Evolutionary conservation across 2,797 vertebrate species (phyloP).

Genomic region (Graptemys geographica): DNA sequence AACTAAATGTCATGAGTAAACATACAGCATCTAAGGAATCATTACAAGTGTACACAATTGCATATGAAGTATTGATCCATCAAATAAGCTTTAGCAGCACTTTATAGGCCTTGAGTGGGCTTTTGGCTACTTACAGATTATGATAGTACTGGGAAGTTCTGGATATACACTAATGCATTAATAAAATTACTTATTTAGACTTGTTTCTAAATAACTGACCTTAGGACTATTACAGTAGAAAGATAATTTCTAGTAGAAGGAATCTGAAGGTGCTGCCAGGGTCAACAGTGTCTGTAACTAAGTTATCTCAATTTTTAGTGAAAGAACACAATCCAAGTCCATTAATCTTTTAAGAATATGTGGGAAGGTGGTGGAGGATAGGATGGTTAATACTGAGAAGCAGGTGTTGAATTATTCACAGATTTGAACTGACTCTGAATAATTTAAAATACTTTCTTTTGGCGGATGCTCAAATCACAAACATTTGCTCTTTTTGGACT

Average conservation of each 20-base stretch:
- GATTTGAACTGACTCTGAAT: conserved; percentile 10
- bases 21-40: not conserved
- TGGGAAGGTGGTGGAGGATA: not conserved
- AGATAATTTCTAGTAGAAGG: conserved; percentile 2
- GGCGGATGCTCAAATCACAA: conserved; percentile 11
- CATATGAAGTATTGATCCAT: not conserved
- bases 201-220: not conserved
- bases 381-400: not conserved
- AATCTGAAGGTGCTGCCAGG: not conserved
- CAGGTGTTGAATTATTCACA: conserved; percentile 24
- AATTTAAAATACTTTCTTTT: conserved; percentile 18
- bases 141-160: not conserved
- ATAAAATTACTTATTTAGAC: conserved; percentile 31
- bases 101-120: not conserved
- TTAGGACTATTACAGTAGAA: not conserved
- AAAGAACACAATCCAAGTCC: not conserved
- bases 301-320: not conserved
- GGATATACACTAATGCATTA: not conserved
- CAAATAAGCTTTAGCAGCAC: not conserved
- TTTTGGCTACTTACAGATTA: not conserved
- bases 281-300: not conserved
- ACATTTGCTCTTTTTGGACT: not conserved
- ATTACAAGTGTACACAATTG: not conserved
- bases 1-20: not conserved
- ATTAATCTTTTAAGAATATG: not conserved